Percentiles rank a stretch among this genome's conserved stretches.
These are phyloP conservation scores for Drosophila bocki DNA, from an alignment of 1,140 invertebrate genomes.

Conservation along the genomic window DNA sequence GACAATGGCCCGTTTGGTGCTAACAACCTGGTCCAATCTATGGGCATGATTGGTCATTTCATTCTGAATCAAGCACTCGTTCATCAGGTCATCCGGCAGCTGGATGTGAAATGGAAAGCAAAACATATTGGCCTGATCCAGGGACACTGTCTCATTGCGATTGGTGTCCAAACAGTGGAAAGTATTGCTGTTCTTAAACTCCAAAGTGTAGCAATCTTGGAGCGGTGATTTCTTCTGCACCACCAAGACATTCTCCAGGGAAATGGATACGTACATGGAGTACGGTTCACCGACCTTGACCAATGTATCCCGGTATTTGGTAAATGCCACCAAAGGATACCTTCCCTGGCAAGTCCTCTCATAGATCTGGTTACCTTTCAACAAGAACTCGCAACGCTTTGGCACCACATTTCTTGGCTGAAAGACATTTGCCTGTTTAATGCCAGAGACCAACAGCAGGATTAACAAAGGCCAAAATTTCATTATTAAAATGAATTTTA, in stretches of 20 bases:
- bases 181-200: conserved; percentile 14
- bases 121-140: conserved; percentile 36
- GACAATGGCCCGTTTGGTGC: conserved; percentile 31
- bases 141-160: conserved; percentile 4
- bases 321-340: conserved; percentile 42
- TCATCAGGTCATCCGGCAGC: conserved; percentile 59
- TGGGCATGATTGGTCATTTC: fast-evolving
- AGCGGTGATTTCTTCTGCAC: conserved; percentile 49
- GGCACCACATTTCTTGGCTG: conserved; percentile 15
- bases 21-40: conserved; percentile 13
- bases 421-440: too few species aligned
- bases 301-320: conserved; percentile 56
- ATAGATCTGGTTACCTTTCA: not conserved
- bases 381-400: conserved; percentile 42
- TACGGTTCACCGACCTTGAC: conserved; percentile 47
- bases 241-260: conserved; percentile 34
- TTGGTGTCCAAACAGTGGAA: conserved; percentile 29
- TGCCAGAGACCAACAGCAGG: not conserved
- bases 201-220: conserved; percentile 26
- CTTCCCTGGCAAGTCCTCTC: conserved; percentile 25
- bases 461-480: not conserved
- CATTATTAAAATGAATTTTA: not conserved
- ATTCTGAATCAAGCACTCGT: conserved; percentile 38
- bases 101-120: conserved; percentile 73
- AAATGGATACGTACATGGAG: conserved; percentile 36